Evolutionary conservation across 2,888 invertebrate genomes (phyloP).

Genomic region (Hedychridium roseum): DNA sequence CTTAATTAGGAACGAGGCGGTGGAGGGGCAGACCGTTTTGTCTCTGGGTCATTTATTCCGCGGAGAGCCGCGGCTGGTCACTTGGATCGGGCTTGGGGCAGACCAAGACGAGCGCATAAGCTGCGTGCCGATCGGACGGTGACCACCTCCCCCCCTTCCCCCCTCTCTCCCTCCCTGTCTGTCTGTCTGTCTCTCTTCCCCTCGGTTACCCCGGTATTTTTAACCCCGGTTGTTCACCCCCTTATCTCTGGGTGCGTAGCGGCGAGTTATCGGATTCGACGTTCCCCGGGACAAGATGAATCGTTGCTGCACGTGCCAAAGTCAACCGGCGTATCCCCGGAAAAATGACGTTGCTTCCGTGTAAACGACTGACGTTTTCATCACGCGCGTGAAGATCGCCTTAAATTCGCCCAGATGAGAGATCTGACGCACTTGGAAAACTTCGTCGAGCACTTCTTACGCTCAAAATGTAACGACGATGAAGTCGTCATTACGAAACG

Average conservation of each 20-base stretch:
- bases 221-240: conserved; percentile 62
- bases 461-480: too few species aligned
- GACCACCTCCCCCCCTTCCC: conserved; percentile 37
- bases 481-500: too few species aligned
- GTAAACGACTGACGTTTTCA: too few species aligned
- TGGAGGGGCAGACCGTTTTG: conserved; percentile 46
- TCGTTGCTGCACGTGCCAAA: too few species aligned
- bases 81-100: conserved; percentile 45
- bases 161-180: conserved; percentile 16
- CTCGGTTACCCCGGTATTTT: conserved; percentile 54
- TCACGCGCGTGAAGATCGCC: too few species aligned
- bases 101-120: conserved; percentile 44
- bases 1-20: conserved; percentile 48
- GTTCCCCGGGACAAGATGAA: too few species aligned
- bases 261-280: too few species aligned
- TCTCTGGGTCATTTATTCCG: conserved; percentile 59
- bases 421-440: too few species aligned
- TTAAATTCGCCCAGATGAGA: too few species aligned
- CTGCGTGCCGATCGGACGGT: conserved; percentile 57
- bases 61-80: conserved; percentile 45
- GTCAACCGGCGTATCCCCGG: too few species aligned
- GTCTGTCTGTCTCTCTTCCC: conserved; percentile 18
- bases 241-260: conserved; percentile 52
- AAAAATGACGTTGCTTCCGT: too few species aligned
- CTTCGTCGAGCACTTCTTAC: too few species aligned